Conservation (phyloP, 2,888 invertebrate genomes). For the Athripsodes cinereus region DNA sequence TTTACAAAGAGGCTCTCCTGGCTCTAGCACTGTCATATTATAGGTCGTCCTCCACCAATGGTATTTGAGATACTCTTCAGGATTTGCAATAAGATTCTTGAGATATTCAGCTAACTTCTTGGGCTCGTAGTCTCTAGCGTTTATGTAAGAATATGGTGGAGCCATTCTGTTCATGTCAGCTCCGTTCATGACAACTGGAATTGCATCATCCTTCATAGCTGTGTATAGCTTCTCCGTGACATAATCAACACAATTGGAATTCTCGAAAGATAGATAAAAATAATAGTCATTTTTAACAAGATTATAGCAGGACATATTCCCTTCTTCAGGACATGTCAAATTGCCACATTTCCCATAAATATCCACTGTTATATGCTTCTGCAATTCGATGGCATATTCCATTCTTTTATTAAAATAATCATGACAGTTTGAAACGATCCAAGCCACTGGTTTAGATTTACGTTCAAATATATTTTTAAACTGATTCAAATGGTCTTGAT, state of each 20-base stretch:
- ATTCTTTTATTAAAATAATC: constrained; percentile 42
- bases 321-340: constrained; percentile 31
- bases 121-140: constrained; percentile 53
- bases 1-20: no score
- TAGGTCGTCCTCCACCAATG: constrained; percentile 58
- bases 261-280: constrained; percentile 64
- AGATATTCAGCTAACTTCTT: constrained; percentile 52
- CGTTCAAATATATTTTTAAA: constrained; percentile 11
- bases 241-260: constrained; percentile 61
- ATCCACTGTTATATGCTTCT: constrained; percentile 53
- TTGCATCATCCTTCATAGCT: constrained; percentile 40
- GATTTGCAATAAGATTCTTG: constrained; percentile 43
- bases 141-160: constrained; percentile 54
- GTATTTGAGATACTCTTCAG: constrained; percentile 55
- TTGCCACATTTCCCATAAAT: no score
- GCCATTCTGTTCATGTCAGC: constrained; percentile 44
- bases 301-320: constrained; percentile 33
- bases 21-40: constrained; percentile 34
- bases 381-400: constrained; percentile 42
- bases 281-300: no score
- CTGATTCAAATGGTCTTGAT: neutral
- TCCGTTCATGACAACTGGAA: constrained; percentile 35
- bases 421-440: no score
- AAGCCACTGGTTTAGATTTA: constrained; percentile 49
- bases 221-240: constrained; percentile 54